Evolutionary conservation across 2,797 vertebrate species (phyloP), one percentile per base, ranked within the genome.

Genomic region (Hydrophis major): DNA sequence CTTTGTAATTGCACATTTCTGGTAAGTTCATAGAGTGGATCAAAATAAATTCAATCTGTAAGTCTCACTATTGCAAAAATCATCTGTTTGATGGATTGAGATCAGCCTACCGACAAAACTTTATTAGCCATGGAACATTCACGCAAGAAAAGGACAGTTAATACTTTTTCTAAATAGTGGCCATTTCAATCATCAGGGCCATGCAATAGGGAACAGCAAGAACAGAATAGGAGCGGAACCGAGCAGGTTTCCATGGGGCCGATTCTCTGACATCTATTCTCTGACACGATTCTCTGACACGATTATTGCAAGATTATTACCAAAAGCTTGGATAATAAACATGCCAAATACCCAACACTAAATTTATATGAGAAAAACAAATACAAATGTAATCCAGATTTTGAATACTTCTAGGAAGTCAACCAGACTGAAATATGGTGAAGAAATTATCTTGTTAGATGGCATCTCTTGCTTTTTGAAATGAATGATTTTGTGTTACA

Each of bases 151-250:
- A 7, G 20, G 90, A 53, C 57, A 10, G 14, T 6, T 4, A 27
- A 4, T 12, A 0, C 6, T 2, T 63, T n/a, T 37, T 3, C 10
- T 2, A 90, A 56, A 27, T 55, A 6, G n/a, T 0, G 3, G 16
- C 10, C 6, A 1, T n/a, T 47, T 88, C 22, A 20, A 59, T 25
- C 32, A 37, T 37, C 16, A 20, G 32, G 69, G 32, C 32, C 32
- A 8, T 1, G 69, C 18, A 42, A 78, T 1, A 1, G 16, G 69
- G 69, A 74, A 18, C 11, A 57, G 13, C 53, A 55, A 87, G 27
- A 8, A n/a, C 8, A 56, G 27, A n/a, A 56, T 3, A 37, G 7
- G 74, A 78, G 1, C 3, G 42, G 7, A 42, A 20, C 37, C 10
- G 18, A 74, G 50, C 50, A 90, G 37, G 6, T 50, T 25, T 20